phyloP scores from a whole-genome alignment of 2,888 invertebrate species.

The Petrophora chlorosata region DNA sequence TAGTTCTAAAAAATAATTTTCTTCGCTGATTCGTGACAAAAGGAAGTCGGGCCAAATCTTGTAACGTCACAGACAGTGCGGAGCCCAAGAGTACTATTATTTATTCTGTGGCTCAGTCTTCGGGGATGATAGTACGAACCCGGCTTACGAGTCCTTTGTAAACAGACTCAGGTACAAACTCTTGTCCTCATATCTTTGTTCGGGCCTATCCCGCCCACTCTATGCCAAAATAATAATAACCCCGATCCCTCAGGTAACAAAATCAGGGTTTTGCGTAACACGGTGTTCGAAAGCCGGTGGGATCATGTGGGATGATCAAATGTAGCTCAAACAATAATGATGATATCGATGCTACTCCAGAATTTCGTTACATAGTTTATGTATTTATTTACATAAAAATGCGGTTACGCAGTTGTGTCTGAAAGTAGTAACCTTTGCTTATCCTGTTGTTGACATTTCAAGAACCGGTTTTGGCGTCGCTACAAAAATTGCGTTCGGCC shows the following conservation, averaged over 20 bases:
- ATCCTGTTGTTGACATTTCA: conserved; percentile 39
- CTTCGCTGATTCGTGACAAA: conserved; percentile 54
- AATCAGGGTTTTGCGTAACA: conserved; percentile 72
- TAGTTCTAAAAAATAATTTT: conserved; percentile 57
- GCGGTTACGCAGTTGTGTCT: conserved; percentile 57
- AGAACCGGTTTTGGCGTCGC: conserved; percentile 39
- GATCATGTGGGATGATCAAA: conserved; percentile 67
- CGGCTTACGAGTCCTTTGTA: conserved; percentile 66
- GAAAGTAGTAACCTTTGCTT: conserved; percentile 27
- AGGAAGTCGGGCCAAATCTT: conserved; percentile 49
- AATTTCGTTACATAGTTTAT: conserved; percentile 36
- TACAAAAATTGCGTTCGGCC: conserved; percentile 37
- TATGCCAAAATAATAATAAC: conserved; percentile 67
- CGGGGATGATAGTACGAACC: conserved; percentile 34
- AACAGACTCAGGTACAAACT: conserved; percentile 77
- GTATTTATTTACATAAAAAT: conserved; percentile 11
- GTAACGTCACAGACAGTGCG: conserved; percentile 65
- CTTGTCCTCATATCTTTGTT: conserved; percentile 62
- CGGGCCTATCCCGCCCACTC: conserved; percentile 68
- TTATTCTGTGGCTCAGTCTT: no score
- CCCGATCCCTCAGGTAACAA: conserved; percentile 67
- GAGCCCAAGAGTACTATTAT: conserved; percentile 68
- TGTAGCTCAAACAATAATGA: conserved; percentile 64
- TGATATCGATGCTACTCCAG: conserved; percentile 52
- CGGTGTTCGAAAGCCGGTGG: conserved; percentile 63